phyloP scores from a whole-genome alignment of 2,888 invertebrate genomes.

The Ischnura elegans region DNA sequence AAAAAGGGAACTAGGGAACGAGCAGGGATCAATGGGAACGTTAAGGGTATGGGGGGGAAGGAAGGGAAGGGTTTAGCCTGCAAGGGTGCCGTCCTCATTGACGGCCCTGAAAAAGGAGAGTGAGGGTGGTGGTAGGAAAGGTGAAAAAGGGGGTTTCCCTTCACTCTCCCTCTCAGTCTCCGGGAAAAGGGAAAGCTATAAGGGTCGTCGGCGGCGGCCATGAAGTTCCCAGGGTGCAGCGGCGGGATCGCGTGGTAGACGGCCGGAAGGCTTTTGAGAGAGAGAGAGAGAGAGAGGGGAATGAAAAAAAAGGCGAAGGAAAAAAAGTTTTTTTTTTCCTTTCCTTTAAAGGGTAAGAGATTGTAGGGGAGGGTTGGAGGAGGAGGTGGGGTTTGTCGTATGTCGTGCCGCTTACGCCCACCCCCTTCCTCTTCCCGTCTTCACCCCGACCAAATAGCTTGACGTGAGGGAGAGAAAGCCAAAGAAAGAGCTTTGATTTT shows the following conservation, averaged over 20 bases:
- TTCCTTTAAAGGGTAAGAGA: background rate
- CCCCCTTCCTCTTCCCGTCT: no score
- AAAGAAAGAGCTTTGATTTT: background rate
- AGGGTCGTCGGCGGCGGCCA: background rate
- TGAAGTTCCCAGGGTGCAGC: conserved; percentile 1
- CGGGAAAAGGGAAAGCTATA: conserved; percentile 5
- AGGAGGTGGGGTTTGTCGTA: background rate
- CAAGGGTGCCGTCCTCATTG: conserved; percentile 42
- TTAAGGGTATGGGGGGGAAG: background rate
- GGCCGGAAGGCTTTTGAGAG: background rate
- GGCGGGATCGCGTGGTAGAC: conserved; percentile 9
- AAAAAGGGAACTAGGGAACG: background rate
- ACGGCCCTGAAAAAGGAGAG: conserved; percentile 18
- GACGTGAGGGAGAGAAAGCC: background rate
- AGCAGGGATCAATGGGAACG: background rate
- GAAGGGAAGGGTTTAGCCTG: conserved; percentile 22
- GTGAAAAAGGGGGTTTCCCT: background rate
- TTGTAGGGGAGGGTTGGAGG: background rate
- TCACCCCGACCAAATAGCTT: background rate
- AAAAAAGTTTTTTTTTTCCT: no score
- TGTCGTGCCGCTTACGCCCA: background rate
- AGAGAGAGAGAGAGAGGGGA: background rate
- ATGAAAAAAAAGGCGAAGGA: no score
- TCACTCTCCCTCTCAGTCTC: background rate
- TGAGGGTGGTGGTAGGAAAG: no score